These are phyloP conservation scores for Microplitis demolitor DNA, from an alignment of 1,140 invertebrate species.

Conservation along the genomic window DNA sequence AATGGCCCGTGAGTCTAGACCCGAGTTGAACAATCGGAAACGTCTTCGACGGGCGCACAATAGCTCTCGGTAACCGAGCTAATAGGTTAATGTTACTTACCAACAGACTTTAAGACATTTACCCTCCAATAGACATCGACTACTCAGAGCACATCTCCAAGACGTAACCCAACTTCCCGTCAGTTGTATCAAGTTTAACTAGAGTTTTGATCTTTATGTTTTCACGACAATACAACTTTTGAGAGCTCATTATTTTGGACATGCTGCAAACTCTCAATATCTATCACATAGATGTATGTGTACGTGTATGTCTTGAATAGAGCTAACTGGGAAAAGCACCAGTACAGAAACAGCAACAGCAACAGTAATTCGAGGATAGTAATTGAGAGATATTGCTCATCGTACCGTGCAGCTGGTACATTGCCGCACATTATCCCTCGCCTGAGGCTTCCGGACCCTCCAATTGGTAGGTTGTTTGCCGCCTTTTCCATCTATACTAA, in stretches of 20 bases:
- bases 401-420: conserved; percentile 1
- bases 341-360: neutral
- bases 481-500: neutral
- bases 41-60: conserved; percentile 18
- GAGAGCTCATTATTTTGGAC: conserved; percentile 12
- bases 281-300: neutral
- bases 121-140: neutral
- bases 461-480: conserved; percentile 5
- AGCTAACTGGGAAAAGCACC: no score
- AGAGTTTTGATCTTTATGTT: neutral
- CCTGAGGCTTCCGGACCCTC: neutral
- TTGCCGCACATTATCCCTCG: neutral
- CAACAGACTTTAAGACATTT: conserved; percentile 8
- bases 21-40: conserved; percentile 19
- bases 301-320: no score
- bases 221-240: neutral
- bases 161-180: neutral
- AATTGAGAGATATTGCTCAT: neutral
- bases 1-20: neutral
- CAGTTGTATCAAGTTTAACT: neutral
- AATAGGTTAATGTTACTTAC: conserved; percentile 25
- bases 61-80: neutral
- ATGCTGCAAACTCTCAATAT: neutral
- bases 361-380: neutral
- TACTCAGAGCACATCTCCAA: neutral